phyloP scores from a whole-genome alignment of 2,113 vertebrate genomes.

The Perognathus longimembris region DNA sequence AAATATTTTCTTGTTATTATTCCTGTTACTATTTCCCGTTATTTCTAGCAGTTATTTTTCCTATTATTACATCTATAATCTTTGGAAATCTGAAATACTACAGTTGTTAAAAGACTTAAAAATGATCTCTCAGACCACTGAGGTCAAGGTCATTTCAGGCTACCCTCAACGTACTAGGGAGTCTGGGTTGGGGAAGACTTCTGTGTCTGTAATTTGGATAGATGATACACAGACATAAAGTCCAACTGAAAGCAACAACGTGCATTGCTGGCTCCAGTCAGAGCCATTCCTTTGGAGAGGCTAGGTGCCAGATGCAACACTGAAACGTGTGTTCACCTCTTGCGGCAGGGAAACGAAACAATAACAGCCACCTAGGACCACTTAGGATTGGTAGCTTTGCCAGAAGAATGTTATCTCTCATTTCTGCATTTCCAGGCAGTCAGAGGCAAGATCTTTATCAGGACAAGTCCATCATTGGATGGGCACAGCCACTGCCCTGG shows the following conservation, averaged over 20 bases:
- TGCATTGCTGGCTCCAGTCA: background rate
- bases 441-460: background rate
- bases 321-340: background rate
- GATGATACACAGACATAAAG: background rate
- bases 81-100: background rate
- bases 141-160: background rate
- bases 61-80: background rate
- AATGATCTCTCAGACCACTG: background rate
- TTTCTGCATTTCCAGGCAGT: slow-evolving; percentile 23
- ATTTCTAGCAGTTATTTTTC: background rate
- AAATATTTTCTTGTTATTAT: too few species aligned
- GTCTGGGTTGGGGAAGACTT: background rate
- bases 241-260: background rate
- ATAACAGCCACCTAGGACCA: background rate
- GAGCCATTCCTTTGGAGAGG: background rate
- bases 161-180: background rate
- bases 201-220: background rate
- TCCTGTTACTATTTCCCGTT: background rate
- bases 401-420: background rate
- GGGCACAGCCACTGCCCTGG: background rate
- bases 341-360: slow-evolving; percentile 1
- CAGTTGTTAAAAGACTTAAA: background rate
- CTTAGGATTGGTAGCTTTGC: background rate
- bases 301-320: background rate
- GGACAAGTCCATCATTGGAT: background rate